Evolutionary conservation across 1,140 invertebrate genomes (phyloP), one percentile per base, ranked within the genome.

Genomic region (Formica exsecta): DNA sequence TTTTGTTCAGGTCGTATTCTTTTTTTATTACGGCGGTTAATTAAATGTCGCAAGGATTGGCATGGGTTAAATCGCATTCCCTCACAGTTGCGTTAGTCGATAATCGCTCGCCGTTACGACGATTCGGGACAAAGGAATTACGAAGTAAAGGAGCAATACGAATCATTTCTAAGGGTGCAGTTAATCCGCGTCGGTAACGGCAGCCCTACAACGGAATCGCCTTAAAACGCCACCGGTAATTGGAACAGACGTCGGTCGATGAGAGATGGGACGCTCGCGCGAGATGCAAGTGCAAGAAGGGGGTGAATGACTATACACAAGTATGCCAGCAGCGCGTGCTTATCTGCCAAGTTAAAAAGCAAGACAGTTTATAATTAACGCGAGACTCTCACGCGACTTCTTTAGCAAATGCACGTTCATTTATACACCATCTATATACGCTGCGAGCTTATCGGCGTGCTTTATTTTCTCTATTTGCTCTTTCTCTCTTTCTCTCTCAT

Each of bases 131-230:
- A 83, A 83, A 83, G 68, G 68, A 83, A 61, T 83, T 70, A 19
- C 68, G 54, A 64, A 54, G 81, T 76, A 57, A 77, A 41, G 74
- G 73, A 65, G 81, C 81, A 62, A 70, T 59, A 44, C 25, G 62
- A 73, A 79, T 83, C 79, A 61, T 91, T 94, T 93, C 88, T 93
- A 93, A 92, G 93, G 93, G 61, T 83, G 79, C 79, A 83, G 79
- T 83, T 83, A 83, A 94, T 94, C 93, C 93, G 92, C 94, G 93
- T 94, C 93, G 90, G 87, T 94, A 93, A 93, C 92, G 91, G 93
- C 92, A 93, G 88, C 93, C 92, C 54, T 92, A 93, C 86, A 89
- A 92, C 77, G 89, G 87, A 84, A 80, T 84, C 85, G 86, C 66
- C 85, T 93, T 89, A 86, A 92, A 83, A 85, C 90, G 89, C 73